These are phyloP conservation scores for Erithacus rubecula DNA, from an alignment of 2,797 vertebrate species.

Conservation along the genomic window DNA sequence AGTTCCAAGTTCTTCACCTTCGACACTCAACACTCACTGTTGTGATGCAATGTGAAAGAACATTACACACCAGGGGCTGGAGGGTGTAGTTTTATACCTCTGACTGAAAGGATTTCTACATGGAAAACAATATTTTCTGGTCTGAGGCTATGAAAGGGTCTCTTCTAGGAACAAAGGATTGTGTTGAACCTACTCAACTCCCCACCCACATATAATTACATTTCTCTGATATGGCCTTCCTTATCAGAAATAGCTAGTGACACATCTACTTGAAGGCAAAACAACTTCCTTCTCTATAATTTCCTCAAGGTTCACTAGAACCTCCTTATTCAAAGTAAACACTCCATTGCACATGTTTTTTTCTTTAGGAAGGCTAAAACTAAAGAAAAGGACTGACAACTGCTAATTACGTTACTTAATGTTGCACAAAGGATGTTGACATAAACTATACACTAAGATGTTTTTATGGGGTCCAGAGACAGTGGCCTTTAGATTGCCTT, in stretches of 20 bases:
- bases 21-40: fast-evolving
- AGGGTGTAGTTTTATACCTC: not conserved
- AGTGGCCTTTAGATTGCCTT: not conserved
- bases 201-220: not conserved
- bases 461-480: not conserved
- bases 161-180: not conserved
- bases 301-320: not conserved
- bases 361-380: not conserved
- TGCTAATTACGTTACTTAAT: not conserved
- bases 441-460: not conserved
- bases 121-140: not conserved
- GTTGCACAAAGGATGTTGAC: not conserved
- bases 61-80: not conserved
- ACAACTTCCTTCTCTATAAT: not conserved
- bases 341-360: not conserved
- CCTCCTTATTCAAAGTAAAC: not conserved
- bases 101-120: not conserved
- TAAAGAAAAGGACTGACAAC: not conserved
- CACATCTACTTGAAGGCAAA: not conserved
- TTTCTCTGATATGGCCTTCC: not conserved
- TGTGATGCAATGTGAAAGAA: not conserved
- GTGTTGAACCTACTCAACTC: not conserved
- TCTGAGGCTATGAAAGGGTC: not conserved
- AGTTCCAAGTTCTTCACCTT: not conserved
- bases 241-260: not conserved